Percentiles rank a stretch among this genome's conserved stretches.
Conservation (phyloP, 1,140 invertebrate genomes). For the Bombus impatiens region DNA sequence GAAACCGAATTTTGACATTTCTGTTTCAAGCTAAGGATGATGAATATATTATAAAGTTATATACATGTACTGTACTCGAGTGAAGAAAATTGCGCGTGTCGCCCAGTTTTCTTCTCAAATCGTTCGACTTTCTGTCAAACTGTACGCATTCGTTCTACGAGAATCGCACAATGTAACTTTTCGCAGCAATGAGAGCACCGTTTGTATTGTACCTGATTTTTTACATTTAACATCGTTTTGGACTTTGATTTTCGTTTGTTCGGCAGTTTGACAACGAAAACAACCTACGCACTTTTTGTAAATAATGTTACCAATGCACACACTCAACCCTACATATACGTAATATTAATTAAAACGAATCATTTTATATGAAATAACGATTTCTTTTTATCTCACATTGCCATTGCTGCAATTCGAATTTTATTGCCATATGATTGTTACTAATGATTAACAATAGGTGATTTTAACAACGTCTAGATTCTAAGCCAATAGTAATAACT, state of each 20-base stretch:
- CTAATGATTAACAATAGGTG: background rate
- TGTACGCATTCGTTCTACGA: background rate
- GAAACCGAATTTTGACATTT: background rate
- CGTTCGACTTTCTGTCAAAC: background rate
- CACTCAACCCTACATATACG: background rate
- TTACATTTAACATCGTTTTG: background rate
- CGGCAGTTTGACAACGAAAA: background rate
- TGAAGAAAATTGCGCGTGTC: background rate
- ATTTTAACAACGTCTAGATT: background rate
- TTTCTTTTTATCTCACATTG: slow-evolving; percentile 7
- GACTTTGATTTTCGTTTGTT: background rate
- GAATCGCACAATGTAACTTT: background rate
- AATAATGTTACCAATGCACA: slow-evolving; percentile 23
- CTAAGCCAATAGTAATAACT: background rate
- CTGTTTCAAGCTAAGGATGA: background rate
- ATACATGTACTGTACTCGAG: background rate
- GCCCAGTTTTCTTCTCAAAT: background rate
- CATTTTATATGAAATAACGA: background rate
- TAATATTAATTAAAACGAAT: background rate
- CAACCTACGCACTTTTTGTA: background rate
- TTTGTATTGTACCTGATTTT: slow-evolving; percentile 41
- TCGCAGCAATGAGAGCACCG: background rate
- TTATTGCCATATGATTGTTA: slow-evolving; percentile 25
- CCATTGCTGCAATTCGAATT: slow-evolving; percentile 7
- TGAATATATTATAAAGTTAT: background rate